Evolutionary conservation across 2,888 invertebrate species (phyloP), one percentile per base, ranked within the genome.

Genomic region (Synergus umbraculus): DNA sequence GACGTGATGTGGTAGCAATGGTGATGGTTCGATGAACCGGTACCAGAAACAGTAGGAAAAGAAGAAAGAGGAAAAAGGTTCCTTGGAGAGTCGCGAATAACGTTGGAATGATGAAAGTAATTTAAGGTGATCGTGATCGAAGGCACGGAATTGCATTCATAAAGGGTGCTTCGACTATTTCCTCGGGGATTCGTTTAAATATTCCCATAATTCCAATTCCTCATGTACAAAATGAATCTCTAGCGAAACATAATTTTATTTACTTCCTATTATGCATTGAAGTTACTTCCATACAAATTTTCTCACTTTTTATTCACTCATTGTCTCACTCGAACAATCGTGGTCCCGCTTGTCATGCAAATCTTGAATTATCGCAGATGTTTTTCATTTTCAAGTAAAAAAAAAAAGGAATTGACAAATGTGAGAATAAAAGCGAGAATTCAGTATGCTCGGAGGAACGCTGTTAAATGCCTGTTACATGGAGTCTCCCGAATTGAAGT

Each of bases 121-220:
- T 73, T 73, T 73, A 49, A 49, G 54, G 12, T 73, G 73, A 73
- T 73, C 73, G 73, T 49, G 73, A 73, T 73, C 73, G 73, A 73
- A 37, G 49, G 54, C 29, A 54, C 49, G 15, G 8, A 46, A 49
- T 49, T 69, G 46, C 46, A 73, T 73, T 73, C 73, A 73, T 37
- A 37, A 37, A 7, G 15, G 5, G 9, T 29, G 10, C 29, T 4
- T 41, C 37, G 9, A 37, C 49, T 54, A 15, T 73, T n/a, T 15
- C 73, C 73, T 54, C 54, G 8, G 73, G 73, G 73, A 73, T 73
- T 73, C 73, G 37, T 29, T 73, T 73, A 37, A 73, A 73, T 73
- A 73, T 73, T 37, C 49, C 37, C n/a, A 54, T 54, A 54, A 73
- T 73, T 73, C 29, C 22, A 69, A 49, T 69, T 49, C 37, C 37